Base-by-base conservation (phyloP, 2,888 invertebrate genomes). In the Clostera curtula region DNA sequence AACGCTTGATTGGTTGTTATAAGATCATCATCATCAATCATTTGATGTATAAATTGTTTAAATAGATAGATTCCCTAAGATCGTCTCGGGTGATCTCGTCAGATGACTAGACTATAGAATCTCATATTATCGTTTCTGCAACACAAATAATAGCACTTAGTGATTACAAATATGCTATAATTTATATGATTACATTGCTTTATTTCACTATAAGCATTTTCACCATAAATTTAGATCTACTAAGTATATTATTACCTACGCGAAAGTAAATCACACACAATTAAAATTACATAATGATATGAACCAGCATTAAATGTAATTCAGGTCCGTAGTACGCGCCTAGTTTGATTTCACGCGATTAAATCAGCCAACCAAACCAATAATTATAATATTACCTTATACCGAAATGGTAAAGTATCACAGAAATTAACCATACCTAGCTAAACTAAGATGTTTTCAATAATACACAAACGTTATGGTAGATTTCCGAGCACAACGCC, bases 381-480 rank as follows among this genome's bases (percentile, higher is more conserved):
- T 60, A 63, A 55, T 58, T 9, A 62, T 63, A 69, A 66, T 61
- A 76, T 68, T 73, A 63, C 63, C 75, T 79, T 77, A 79, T 82
- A 80, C 76, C 77, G 62, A 69, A 71, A 54, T 61, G 80, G 80
- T 77, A 80, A 79, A 80, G 76, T 83, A 83, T 83, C 82, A 82
- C 82, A 83, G 82, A 82, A 83, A 79, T 77, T 71, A 82, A 82
- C 70, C 70, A 69, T 70, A 73, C 67, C 76, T 80, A 82, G 74
- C 80, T 80, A 79, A 75, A 74, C 72, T 75, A 75, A 70, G 65
- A 59, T 59, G 68, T 67, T 56, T 61, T 68, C 54, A 67, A 62
- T 64, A 58, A 64, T 60, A 65, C 39, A 47, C 34, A 58, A 66
- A 64, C 49, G 56, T 61, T 56, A n/a, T n/a, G n/a, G n/a, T n/a